Evolutionary conservation across 2,797 vertebrate genomes (phyloP), one percentile per base, ranked within the genome.

Genomic region (Scyliorhinus canicula): DNA sequence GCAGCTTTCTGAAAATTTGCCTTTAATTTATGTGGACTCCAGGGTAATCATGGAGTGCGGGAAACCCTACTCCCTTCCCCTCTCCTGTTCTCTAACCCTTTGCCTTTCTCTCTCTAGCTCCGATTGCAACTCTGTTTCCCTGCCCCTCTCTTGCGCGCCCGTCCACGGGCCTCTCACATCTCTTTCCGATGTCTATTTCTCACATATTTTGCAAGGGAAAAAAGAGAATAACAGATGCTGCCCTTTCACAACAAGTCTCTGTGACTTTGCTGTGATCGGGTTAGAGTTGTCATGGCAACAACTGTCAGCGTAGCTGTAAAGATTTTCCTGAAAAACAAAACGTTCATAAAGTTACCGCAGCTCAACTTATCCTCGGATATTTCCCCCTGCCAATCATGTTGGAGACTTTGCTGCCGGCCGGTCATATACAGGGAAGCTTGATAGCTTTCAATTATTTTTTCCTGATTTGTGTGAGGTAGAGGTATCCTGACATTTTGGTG

Each of bases 271-370:
- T 8, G n/a, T 24, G 60, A 65, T 91, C 55, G 24, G n/a, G 57
- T 91, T 91, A 40, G n/a, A 91, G 88, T 91, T 65, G n/a, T 57
- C 26, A 65, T 26, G 88, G 60, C 88, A 65, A 44, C 88, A 26
- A 91, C 44, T 91, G 88, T 63, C 60, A 28, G 57, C 21, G 40
- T 55, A 65, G 35, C 19, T 91, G 57, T 40, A 40, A 91, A 91
- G 88, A n/a, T 91, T 91, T 65, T 65, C 57, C n/a, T 91, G 57
- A 57, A 44, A 40, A 6, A 26, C 47, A 24, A 90, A 1, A 26
- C 47, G 7, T 2, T 44, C 79, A 47, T 24, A 47, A 47, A 82
- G 44, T 82, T 47, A 24, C 40, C 26, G 44, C 2, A 82, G 7
- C 40, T 47, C 9, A n/a, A 11, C 79, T 26, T 44, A 82, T 82